Evolutionary conservation across 2,888 invertebrate species (phyloP), one percentile per base, ranked within the genome.

Genomic region (Cetonia aurata): DNA sequence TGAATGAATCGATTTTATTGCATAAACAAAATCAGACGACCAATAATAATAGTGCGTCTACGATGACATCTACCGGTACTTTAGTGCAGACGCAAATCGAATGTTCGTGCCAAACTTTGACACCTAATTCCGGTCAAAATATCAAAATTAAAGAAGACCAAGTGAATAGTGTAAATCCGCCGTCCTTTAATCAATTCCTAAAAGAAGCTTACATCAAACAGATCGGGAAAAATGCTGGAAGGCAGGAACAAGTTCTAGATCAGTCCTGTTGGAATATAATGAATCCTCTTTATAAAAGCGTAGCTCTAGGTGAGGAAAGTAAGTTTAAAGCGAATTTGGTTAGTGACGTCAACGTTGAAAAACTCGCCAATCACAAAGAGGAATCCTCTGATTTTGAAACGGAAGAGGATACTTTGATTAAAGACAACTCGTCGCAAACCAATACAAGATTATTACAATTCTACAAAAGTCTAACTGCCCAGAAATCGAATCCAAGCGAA

Each of bases 231-330:
- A 15, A 60, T n/a, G 44, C 6, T 31, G 13, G 25, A 1, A 37
- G 10, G 10, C 46, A 15, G 2, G 15, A 65, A 12, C 37, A 13
- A 41, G 33, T 19, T 15, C 33, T 52, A 6, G 37, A 65, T 12
- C 50, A 65, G 33, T 65, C 33, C 8, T 17, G n/a, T 12, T 65
- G 62, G 62, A 65, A 65, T 15, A 50, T 46, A 12, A 48, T 65
- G 13, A 65, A 65, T 50, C 62, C 62, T 10, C 13, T 65, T 9
- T 65, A 65, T 17, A 65, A 65, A 8, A 65, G 50, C n/a, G 33
- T 65, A 50, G 17, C 13, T 10, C 15, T 65, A 10, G 33, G 17
- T 9, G 42, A 19, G 4, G 19, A 44, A 12, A 46, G 31, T 44
- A 44, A 25, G 9, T 15, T 60, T 1, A 48, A 31, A 3, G 31